Evolutionary conservation across 2,113 vertebrate species (phyloP).

Genomic region (Gyps fulvus): DNA sequence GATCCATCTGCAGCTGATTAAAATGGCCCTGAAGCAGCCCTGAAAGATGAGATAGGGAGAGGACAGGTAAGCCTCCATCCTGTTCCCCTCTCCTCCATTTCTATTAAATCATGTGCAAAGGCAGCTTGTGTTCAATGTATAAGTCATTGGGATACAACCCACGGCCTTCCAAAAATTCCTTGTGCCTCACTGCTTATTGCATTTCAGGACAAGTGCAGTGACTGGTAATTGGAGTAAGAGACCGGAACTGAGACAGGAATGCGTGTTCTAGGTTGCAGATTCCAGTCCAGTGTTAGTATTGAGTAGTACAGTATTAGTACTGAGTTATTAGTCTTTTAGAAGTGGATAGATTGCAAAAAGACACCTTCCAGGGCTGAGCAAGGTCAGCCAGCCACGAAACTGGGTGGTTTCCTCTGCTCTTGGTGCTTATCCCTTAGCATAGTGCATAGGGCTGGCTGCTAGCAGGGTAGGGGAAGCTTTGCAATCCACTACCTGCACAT

Average conservation of each 20-base stretch:
- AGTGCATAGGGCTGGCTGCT: not conserved
- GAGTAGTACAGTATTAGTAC: not conserved
- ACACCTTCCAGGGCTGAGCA: not conserved
- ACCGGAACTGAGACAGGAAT: not conserved
- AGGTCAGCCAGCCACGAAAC: not conserved
- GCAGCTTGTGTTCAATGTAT: not conserved
- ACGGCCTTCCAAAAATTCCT: not conserved
- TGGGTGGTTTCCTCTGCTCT: not conserved
- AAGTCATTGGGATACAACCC: not conserved
- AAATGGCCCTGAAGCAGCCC: not conserved
- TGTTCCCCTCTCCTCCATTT: not conserved
- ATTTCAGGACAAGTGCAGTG: not conserved
- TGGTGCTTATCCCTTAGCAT: not conserved
- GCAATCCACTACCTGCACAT: not conserved
- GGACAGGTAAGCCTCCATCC: not conserved
- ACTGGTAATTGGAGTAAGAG: not conserved
- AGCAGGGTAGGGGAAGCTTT: not conserved
- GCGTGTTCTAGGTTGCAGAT: not conserved
- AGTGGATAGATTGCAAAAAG: not conserved
- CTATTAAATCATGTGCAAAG: not conserved
- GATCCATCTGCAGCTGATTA: not conserved
- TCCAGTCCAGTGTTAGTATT: not conserved
- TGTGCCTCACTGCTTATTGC: not conserved
- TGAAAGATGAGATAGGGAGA: not conserved
- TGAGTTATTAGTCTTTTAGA: not conserved